Evolutionary conservation across 2,797 vertebrate genomes (phyloP).

Genomic region (Galaxias olidus): DNA sequence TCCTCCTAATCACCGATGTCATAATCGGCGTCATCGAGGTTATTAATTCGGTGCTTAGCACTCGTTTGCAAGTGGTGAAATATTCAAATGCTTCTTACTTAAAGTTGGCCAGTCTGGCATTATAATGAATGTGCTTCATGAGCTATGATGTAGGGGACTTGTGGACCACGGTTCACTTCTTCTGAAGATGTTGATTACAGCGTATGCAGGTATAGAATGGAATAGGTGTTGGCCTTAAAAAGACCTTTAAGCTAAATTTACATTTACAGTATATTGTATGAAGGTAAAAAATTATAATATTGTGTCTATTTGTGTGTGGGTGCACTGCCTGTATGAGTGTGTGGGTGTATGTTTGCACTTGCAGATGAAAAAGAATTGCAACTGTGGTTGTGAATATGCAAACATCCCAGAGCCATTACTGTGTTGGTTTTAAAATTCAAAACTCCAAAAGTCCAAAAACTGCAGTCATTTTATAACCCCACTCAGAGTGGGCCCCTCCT

Average conservation of each 20-base stretch:
- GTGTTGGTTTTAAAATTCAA: neutral
- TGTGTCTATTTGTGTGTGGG: too few species aligned
- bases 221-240: slow-evolving; percentile 25
- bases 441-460: too few species aligned
- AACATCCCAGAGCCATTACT: slow-evolving; percentile 28
- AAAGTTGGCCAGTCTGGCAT: slow-evolving; percentile 52
- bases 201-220: slow-evolving; percentile 29
- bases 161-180: neutral
- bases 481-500: too few species aligned
- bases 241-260: too few species aligned
- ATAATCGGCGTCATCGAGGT: slow-evolving; percentile 61
- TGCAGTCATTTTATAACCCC: too few species aligned
- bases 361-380: too few species aligned
- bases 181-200: slow-evolving; percentile 37
- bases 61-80: slow-evolving; percentile 59
- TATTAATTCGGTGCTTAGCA: slow-evolving; percentile 40
- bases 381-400: too few species aligned
- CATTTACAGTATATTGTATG: too few species aligned
- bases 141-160: too few species aligned
- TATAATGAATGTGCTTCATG: slow-evolving; percentile 37
- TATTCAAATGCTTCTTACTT: slow-evolving; percentile 46
- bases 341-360: too few species aligned
- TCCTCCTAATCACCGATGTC: slow-evolving; percentile 59
- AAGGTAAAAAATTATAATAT: too few species aligned
- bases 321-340: too few species aligned